Evolutionary conservation across 2,113 vertebrate species (phyloP).

Genomic region (Nymphicus hollandicus): DNA sequence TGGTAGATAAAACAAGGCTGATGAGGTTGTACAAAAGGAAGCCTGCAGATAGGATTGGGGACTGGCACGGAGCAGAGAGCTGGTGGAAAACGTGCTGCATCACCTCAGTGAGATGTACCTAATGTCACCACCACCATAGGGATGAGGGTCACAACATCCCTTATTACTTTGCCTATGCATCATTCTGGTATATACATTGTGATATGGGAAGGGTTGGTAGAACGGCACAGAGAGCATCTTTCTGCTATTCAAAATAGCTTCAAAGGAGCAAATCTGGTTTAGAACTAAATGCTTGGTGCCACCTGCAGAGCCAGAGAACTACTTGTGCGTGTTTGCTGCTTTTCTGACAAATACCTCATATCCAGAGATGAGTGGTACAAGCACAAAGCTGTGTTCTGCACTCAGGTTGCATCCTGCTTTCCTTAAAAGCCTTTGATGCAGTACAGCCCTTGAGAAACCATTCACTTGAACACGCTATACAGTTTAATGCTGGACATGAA

Average conservation of each 20-base stretch:
- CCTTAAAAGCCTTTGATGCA: not conserved
- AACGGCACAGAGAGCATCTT: not conserved
- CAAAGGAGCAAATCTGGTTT: not conserved
- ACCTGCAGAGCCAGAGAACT: slow-evolving; percentile 33
- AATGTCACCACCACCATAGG: not conserved
- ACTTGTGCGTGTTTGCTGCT: not conserved
- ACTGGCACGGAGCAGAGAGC: not conserved
- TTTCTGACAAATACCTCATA: not conserved
- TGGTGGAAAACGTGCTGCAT: not conserved
- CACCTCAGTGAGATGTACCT: not conserved
- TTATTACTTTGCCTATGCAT: not conserved
- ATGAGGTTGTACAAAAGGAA: not conserved
- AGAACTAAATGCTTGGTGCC: slow-evolving; percentile 25
- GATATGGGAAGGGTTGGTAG: not conserved
- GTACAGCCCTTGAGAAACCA: not conserved
- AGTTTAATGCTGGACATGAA: not conserved
- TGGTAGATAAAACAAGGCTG: not conserved
- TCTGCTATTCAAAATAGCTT: not conserved
- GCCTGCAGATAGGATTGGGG: not conserved
- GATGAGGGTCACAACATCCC: not conserved
- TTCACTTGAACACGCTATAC: not conserved
- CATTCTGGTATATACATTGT: not conserved
- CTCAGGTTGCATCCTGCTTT: not conserved
- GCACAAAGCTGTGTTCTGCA: not conserved
- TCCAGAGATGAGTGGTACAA: not conserved